Evolutionary conservation across 2,797 vertebrate genomes (phyloP).

Genomic region (Acomys russatus): DNA sequence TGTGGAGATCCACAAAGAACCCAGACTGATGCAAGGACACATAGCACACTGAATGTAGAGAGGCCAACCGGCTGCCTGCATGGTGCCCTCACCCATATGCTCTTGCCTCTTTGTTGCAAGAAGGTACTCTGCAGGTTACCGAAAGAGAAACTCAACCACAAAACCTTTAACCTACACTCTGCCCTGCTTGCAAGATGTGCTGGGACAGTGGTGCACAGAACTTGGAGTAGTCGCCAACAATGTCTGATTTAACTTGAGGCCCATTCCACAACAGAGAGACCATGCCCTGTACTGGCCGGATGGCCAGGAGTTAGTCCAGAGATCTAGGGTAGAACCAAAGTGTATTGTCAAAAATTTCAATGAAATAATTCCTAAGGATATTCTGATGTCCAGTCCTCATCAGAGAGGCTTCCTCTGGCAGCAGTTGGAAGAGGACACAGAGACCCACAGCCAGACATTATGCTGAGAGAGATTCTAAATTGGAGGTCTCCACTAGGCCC

Average conservation of each 20-base stretch:
- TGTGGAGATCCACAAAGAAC: not conserved
- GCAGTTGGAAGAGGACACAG: not conserved
- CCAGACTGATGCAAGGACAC: not conserved
- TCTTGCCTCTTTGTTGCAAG: too few relatives aligned
- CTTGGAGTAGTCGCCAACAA: not conserved
- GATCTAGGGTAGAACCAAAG: not conserved
- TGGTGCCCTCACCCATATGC: too few relatives aligned
- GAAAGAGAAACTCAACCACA: not conserved
- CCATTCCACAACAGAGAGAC: not conserved
- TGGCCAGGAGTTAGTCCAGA: not conserved
- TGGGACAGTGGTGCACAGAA: not conserved
- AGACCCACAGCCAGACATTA: not conserved
- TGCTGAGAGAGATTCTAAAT: not conserved
- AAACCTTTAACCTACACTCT: not conserved
- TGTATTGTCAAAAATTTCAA: not conserved
- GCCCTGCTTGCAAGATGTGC: not conserved
- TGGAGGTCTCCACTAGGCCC: not conserved
- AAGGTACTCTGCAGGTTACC: not conserved
- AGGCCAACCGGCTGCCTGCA: not conserved
- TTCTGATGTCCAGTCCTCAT: not conserved
- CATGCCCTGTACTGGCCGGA: not conserved
- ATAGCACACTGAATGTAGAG: not conserved
- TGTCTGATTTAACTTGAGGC: not conserved
- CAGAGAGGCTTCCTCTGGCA: not conserved
- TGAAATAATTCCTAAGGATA: not conserved